Evolutionary conservation across 2,888 invertebrate genomes (phyloP).

Genomic region (Aphidius colemani): DNA sequence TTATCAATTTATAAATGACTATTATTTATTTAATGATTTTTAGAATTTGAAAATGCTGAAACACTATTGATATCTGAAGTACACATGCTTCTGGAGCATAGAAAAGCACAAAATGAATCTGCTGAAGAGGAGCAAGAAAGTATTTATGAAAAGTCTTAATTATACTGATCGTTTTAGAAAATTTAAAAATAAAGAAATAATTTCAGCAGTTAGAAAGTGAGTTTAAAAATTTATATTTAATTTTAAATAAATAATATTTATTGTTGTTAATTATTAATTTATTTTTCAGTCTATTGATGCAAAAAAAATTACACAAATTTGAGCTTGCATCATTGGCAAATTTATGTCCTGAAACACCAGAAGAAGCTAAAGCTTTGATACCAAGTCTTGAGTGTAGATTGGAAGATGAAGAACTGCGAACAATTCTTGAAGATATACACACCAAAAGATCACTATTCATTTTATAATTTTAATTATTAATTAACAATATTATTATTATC

Average conservation of each 20-base stretch:
- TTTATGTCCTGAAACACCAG: constrained; percentile 97
- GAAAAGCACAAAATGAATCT: constrained; percentile 96
- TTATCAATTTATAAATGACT: neutral
- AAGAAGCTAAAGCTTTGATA: constrained; percentile 97
- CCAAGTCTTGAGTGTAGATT: constrained; percentile 96
- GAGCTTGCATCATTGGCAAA: constrained; percentile 97
- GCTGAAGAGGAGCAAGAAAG: constrained; percentile 99
- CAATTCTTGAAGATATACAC: constrained; percentile 96
- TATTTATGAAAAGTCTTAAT: constrained; percentile 96
- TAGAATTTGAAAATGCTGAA: constrained; percentile 98
- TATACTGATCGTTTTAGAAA: constrained; percentile 96
- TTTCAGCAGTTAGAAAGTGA: constrained; percentile 92
- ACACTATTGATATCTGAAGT: constrained; percentile 95
- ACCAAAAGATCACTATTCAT: constrained; percentile 98
- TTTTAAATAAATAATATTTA: constrained; percentile 17
- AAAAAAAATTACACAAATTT: constrained; percentile 97
- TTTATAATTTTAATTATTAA: constrained; percentile 71
- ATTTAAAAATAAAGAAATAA: constrained; percentile 98
- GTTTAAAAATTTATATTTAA: constrained; percentile 34
- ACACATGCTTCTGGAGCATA: constrained; percentile 93
- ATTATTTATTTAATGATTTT: too few relatives aligned
- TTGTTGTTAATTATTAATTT: neutral
- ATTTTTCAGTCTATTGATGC: constrained; percentile 76
- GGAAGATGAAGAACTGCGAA: constrained; percentile 97
- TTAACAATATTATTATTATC: neutral